Conservation (phyloP, 2,113 vertebrate genomes). For the Tringa solitaria region DNA sequence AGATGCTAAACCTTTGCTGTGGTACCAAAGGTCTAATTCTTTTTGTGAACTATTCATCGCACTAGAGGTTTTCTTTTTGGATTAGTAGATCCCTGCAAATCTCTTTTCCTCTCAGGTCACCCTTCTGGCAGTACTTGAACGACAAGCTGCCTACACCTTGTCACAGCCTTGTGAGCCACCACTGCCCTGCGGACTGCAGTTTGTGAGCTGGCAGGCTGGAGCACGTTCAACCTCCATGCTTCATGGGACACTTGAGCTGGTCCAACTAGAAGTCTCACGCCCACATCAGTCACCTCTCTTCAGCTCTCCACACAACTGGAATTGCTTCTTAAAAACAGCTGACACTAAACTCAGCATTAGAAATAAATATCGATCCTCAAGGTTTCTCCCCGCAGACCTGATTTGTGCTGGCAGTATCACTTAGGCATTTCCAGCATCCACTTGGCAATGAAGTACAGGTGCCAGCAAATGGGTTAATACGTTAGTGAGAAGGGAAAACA, state of each 20-base stretch:
- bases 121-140: not conserved
- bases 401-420: not conserved
- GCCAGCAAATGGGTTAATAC: not conserved
- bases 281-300: not conserved
- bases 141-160: not conserved
- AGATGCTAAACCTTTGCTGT: not conserved
- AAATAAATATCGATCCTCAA: accelerated
- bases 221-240: not conserved
- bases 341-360: not conserved
- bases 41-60: not conserved
- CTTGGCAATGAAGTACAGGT: not conserved
- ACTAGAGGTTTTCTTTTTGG: not conserved
- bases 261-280: not conserved
- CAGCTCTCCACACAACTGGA: not conserved
- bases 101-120: not conserved
- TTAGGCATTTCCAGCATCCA: not conserved
- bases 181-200: not conserved
- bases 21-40: not conserved
- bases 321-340: not conserved
- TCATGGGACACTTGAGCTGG: not conserved
- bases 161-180: not conserved
- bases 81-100: not conserved
- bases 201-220: not conserved
- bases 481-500: not conserved
- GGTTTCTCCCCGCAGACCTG: not conserved